Evolutionary conservation across 1,140 invertebrate genomes (phyloP).

Genomic region (Spodoptera litura): DNA sequence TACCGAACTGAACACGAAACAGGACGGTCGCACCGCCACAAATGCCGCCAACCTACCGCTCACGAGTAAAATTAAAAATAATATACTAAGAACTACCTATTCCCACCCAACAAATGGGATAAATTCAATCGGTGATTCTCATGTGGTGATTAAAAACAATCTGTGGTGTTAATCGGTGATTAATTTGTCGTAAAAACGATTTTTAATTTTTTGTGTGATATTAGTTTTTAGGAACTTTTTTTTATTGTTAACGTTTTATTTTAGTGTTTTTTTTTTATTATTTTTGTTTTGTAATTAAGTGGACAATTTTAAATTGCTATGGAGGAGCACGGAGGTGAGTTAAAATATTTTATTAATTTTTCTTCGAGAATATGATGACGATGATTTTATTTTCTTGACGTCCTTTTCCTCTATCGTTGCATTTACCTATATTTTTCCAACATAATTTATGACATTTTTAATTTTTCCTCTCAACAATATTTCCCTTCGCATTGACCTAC

Average conservation of each 20-base stretch:
- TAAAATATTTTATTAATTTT: not conserved
- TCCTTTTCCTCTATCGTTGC: not conserved
- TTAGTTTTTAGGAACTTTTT: constrained; percentile 58
- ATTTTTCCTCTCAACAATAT: not conserved
- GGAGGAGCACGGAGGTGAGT: constrained; percentile 60
- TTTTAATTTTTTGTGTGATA: constrained; percentile 64
- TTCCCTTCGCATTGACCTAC: not conserved
- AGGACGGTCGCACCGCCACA: constrained; percentile 14
- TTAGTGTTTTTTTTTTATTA: no score
- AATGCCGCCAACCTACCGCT: constrained; percentile 55
- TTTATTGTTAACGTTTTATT: no score
- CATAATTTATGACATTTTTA: not conserved
- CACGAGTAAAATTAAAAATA: constrained; percentile 61
- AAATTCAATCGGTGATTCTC: constrained; percentile 48
- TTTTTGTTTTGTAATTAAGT: constrained; percentile 35
- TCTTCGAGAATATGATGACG: not conserved
- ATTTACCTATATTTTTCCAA: not conserved
- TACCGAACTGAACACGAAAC: not conserved
- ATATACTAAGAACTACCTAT: constrained; percentile 4
- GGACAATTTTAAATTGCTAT: constrained; percentile 49
- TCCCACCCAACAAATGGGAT: constrained; percentile 64
- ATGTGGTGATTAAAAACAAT: not conserved
- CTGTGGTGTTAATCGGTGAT: not conserved
- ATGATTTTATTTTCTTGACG: not conserved
- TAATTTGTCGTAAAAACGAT: constrained; percentile 33